Percentiles rank a stretch among this genome's conserved stretches.
These are phyloP conservation scores for Drusus annulatus DNA, from an alignment of 1,140 invertebrate species.

Conservation along the genomic window DNA sequence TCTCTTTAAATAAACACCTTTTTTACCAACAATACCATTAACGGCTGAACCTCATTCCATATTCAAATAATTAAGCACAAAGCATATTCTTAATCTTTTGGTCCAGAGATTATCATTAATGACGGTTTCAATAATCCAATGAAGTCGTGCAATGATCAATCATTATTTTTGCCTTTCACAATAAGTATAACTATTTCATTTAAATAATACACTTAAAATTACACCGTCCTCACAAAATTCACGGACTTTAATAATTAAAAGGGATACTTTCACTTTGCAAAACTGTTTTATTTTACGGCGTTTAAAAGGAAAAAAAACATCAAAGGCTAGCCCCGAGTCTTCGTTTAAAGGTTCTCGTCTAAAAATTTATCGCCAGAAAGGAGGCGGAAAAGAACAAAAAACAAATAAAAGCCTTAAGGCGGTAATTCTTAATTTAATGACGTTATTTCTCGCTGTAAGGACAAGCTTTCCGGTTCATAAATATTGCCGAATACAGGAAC, in stretches of 20 bases:
- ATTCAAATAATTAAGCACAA: too few relatives aligned
- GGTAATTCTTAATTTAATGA: slow-evolving; percentile 32
- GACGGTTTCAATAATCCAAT: too few relatives aligned
- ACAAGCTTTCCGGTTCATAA: neutral
- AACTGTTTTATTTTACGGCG: neutral
- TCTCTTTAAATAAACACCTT: too few relatives aligned
- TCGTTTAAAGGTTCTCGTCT: neutral
- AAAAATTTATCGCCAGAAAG: slow-evolving; percentile 37
- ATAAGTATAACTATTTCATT: too few relatives aligned
- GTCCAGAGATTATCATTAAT: too few relatives aligned
- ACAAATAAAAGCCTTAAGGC: slow-evolving; percentile 36
- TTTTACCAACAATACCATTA: too few relatives aligned
- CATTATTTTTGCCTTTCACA: too few relatives aligned
- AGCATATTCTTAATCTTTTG: too few relatives aligned
- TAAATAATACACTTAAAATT: neutral
- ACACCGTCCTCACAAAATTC: neutral
- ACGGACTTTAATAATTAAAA: neutral
- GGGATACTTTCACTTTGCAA: neutral
- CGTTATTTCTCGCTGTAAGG: neutral
- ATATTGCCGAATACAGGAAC: neutral
- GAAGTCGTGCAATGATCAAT: too few relatives aligned
- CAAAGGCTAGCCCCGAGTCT: neutral
- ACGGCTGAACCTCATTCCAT: too few relatives aligned
- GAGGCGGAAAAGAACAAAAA: neutral
- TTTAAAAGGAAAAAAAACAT: neutral